A percentile compares a stretch with the other conserved stretches of the same genome.
Evolutionary conservation across 1,140 invertebrate species (phyloP).

Genomic region (Drosophila varians): DNA sequence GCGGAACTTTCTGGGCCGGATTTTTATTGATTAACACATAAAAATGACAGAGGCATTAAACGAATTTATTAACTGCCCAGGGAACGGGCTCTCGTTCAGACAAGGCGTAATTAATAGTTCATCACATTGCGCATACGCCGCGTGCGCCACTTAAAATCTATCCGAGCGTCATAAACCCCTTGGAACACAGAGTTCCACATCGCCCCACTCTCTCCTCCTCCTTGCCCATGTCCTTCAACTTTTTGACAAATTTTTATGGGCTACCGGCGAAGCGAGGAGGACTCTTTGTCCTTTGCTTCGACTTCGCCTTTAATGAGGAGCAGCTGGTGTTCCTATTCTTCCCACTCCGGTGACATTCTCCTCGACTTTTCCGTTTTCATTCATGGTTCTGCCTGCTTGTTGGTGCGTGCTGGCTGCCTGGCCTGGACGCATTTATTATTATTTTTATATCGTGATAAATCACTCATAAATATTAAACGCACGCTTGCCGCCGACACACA

Average conservation of each 20-base stretch:
- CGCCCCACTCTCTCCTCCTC: neutral
- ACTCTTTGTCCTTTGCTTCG: slow-evolving; percentile 57
- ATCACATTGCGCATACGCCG: slow-evolving; percentile 62
- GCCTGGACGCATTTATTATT: slow-evolving; percentile 73
- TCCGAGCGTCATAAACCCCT: slow-evolving; percentile 20
- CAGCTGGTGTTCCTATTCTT: slow-evolving; percentile 45
- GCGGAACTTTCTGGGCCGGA: slow-evolving; percentile 17
- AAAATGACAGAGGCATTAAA: slow-evolving; percentile 56
- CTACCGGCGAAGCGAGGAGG: slow-evolving; percentile 10
- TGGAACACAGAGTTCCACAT: neutral
- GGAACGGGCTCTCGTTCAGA: slow-evolving; percentile 22
- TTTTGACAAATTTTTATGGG: slow-evolving; percentile 70
- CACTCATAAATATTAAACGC: slow-evolving; percentile 82
- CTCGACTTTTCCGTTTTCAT: neutral
- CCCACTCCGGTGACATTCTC: slow-evolving; percentile 1
- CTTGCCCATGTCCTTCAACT: neutral
- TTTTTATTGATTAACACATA: slow-evolving; percentile 73
- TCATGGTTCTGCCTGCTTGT: slow-evolving; percentile 38
- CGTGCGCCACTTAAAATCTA: slow-evolving; percentile 62
- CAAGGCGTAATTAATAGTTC: slow-evolving; percentile 71
- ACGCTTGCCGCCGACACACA: slow-evolving; percentile 55
- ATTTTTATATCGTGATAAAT: slow-evolving; percentile 83
- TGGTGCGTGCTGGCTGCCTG: slow-evolving; percentile 54
- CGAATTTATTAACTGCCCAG: slow-evolving; percentile 53
- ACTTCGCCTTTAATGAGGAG: slow-evolving; percentile 37